These are phyloP conservation scores for Silurus aristotelis DNA, from an alignment of 2,797 vertebrate genomes.

Conservation along the genomic window DNA sequence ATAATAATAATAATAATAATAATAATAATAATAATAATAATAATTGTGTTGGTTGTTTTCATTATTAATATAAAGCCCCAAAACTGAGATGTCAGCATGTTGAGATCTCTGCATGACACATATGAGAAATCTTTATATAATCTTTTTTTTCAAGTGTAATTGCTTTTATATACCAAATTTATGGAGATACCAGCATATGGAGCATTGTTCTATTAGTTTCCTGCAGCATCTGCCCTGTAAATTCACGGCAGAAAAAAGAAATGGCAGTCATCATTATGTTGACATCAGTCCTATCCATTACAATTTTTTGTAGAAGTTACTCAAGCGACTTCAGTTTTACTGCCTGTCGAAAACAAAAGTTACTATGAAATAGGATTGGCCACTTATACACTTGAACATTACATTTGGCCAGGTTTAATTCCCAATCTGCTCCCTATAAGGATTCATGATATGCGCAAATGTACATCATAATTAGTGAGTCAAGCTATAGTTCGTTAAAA, in stretches of 20 bases:
- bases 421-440: no score
- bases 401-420: not conserved
- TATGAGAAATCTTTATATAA: slow-evolving; percentile 20
- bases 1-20: not conserved
- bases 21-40: no score
- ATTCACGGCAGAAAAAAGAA: not conserved
- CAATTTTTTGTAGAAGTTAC: not conserved
- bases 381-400: not conserved
- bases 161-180: slow-evolving; percentile 6
- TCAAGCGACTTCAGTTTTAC: not conserved
- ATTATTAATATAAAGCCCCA: not conserved
- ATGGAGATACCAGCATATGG: slow-evolving; percentile 8
- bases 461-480: not conserved
- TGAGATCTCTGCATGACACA: not conserved
- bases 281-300: not conserved
- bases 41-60: no score
- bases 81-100: slow-evolving; percentile 6
- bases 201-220: slow-evolving; percentile 7
- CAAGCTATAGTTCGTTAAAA: not conserved
- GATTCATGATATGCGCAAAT: no score
- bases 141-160: not conserved
- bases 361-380: not conserved
- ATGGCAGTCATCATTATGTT: slow-evolving; percentile 11
- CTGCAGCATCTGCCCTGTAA: slow-evolving; percentile 8
- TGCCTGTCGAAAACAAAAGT: not conserved